A percentile compares a stretch with the other conserved stretches of the same genome.
Evolutionary conservation across 35 echinoderm and acorn worm genomes (phyloP).

Genomic region (Heliocidaris erythrogramma): DNA sequence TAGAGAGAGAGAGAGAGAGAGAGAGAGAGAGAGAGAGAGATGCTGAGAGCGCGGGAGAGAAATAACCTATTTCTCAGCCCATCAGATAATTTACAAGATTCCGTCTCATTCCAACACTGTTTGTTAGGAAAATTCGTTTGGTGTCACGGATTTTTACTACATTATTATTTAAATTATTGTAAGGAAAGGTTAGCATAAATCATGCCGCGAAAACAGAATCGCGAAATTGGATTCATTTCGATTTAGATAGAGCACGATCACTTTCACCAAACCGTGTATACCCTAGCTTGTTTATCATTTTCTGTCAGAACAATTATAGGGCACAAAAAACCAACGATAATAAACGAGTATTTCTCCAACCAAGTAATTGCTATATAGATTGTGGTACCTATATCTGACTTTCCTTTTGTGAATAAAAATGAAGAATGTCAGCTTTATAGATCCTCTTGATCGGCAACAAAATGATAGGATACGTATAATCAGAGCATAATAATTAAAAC

Average conservation of each 20-base stretch:
- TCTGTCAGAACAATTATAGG: background rate
- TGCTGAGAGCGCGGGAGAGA: background rate
- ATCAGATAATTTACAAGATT: too few relatives aligned
- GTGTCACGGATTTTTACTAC: background rate
- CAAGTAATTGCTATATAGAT: background rate
- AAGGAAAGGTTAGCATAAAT: background rate
- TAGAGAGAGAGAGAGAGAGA: background rate
- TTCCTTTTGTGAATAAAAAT: background rate
- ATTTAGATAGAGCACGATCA: background rate
- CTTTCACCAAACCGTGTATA: background rate
- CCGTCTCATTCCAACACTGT: background rate
- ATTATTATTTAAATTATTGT: background rate
- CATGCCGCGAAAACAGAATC: background rate
- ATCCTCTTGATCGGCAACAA: background rate
- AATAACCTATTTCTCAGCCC: background rate
- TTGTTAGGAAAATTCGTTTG: background rate
- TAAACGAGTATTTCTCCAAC: background rate
- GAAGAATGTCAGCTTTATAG: background rate
- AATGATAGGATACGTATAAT: slow-evolving; percentile 3
- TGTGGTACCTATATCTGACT: background rate
- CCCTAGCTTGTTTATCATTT: background rate
- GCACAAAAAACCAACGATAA: background rate
- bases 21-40: background rate
- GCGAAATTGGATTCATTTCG: background rate
- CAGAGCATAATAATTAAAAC: slow-evolving; percentile 12